Evolutionary conservation across 1,140 invertebrate species (phyloP).

Genomic region (Varroa destructor): DNA sequence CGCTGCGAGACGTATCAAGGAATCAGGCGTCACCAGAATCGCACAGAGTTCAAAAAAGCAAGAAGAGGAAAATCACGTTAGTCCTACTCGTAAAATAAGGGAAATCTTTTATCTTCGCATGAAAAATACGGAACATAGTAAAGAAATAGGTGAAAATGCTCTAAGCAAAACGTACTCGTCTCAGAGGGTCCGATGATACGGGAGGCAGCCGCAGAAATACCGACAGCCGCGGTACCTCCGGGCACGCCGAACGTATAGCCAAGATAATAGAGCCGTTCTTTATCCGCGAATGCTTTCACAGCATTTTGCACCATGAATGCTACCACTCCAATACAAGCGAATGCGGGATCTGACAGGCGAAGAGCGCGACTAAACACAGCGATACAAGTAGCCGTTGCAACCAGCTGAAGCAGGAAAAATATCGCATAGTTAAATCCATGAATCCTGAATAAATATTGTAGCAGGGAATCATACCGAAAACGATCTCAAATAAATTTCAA

Average conservation of each 20-base stretch:
- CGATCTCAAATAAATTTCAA: no score
- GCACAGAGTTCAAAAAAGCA: no score
- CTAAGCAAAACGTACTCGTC: background rate
- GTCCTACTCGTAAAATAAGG: no score
- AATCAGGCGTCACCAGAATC: no score
- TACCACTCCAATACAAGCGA: conserved; percentile 18
- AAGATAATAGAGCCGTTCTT: conserved; percentile 5
- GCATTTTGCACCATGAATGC: conserved; percentile 26
- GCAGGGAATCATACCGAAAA: no score
- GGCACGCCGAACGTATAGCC: conserved; percentile 20
- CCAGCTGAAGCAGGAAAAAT: background rate
- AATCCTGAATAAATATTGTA: no score
- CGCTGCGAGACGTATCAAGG: background rate
- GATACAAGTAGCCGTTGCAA: conserved; percentile 20
- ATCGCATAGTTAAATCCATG: no score
- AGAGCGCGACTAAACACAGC: conserved; percentile 9
- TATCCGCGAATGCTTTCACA: conserved; percentile 5
- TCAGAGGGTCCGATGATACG: conserved; percentile 24
- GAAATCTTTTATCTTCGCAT: no score
- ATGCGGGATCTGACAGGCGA: conserved; percentile 11
- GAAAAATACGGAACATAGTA: no score
- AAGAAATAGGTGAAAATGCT: no score
- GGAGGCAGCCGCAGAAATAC: conserved; percentile 7
- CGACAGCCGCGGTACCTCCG: conserved; percentile 10
- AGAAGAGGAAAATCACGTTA: no score